phyloP scores from a whole-genome alignment of 2,888 invertebrate genomes.

The Agrotis ipsilon region DNA sequence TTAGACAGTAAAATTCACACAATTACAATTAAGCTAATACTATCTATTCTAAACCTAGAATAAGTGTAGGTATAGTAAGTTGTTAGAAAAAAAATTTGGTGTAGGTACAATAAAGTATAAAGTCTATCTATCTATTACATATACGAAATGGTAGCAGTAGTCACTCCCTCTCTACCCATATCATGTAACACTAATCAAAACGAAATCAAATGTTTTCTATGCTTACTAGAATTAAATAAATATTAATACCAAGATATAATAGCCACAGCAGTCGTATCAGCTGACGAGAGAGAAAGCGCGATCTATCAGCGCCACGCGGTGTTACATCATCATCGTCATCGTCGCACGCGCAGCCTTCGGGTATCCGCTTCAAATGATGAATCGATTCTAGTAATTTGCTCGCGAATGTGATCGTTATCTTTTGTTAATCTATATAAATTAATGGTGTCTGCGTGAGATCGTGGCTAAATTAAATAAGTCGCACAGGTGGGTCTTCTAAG shows the following conservation, averaged over 20 bases:
- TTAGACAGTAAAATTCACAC: too few relatives aligned
- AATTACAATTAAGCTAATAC: too few relatives aligned
- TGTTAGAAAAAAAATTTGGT: too few relatives aligned
- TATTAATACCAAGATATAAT: slow-evolving; percentile 20
- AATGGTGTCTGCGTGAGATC: not conserved
- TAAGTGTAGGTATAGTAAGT: too few relatives aligned
- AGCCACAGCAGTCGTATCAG: slow-evolving; percentile 25
- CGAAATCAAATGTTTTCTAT: not conserved
- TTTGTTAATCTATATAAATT: not conserved
- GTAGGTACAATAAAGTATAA: too few relatives aligned
- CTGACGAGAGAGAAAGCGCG: slow-evolving; percentile 78
- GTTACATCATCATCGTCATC: slow-evolving; percentile 57
- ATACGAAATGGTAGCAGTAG: too few relatives aligned
- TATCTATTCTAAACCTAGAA: too few relatives aligned
- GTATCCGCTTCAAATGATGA: slow-evolving; percentile 46
- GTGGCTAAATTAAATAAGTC: too few relatives aligned
- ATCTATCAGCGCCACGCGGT: slow-evolving; percentile 72
- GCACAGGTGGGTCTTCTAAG: too few relatives aligned
- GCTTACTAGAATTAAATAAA: slow-evolving; percentile 6
- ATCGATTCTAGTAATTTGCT: slow-evolving; percentile 43
- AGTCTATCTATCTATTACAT: too few relatives aligned
- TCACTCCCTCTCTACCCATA: not conserved
- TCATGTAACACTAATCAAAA: slow-evolving; percentile 4
- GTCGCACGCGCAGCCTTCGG: slow-evolving; percentile 66
- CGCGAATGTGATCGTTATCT: slow-evolving; percentile 19